Conservation (phyloP, 2,113 vertebrate species). For the Tauraco erythrolophus region DNA sequence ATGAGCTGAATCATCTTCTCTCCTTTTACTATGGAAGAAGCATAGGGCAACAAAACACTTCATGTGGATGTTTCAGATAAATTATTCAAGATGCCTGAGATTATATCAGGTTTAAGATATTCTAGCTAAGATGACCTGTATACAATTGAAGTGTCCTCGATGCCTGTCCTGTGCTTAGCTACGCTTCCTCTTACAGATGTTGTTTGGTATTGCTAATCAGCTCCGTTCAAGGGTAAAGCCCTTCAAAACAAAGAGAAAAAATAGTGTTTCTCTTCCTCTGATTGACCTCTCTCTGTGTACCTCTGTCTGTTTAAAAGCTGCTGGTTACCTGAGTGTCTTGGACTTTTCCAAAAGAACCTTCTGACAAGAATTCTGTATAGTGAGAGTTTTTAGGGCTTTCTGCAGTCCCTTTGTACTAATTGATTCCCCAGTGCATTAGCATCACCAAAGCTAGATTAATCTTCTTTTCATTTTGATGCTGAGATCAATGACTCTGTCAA, state of each 20-base stretch:
- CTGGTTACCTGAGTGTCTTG: conserved; percentile 18
- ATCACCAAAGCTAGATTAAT: conserved; percentile 31
- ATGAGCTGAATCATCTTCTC: background rate
- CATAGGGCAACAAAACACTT: background rate
- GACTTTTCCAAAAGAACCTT: conserved; percentile 1
- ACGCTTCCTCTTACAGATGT: background rate
- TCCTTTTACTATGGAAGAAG: background rate
- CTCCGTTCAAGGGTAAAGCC: background rate
- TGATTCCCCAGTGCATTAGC: conserved; percentile 1
- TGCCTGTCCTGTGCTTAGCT: background rate
- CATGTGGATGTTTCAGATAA: background rate
- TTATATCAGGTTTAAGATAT: background rate
- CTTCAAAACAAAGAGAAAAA: background rate
- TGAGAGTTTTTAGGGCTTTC: background rate
- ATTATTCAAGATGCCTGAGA: background rate
- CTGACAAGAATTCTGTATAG: background rate
- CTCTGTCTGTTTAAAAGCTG: background rate
- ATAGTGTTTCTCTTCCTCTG: background rate
- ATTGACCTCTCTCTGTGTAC: background rate
- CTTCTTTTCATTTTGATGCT: conserved; percentile 19
- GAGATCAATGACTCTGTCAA: background rate
- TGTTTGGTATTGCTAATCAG: background rate
- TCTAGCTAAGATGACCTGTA: background rate
- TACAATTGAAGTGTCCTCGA: background rate
- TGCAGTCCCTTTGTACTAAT: background rate